These are phyloP conservation scores for Darevskia mixta DNA, from an alignment of 2,797 vertebrate genomes.

Conservation along the genomic window DNA sequence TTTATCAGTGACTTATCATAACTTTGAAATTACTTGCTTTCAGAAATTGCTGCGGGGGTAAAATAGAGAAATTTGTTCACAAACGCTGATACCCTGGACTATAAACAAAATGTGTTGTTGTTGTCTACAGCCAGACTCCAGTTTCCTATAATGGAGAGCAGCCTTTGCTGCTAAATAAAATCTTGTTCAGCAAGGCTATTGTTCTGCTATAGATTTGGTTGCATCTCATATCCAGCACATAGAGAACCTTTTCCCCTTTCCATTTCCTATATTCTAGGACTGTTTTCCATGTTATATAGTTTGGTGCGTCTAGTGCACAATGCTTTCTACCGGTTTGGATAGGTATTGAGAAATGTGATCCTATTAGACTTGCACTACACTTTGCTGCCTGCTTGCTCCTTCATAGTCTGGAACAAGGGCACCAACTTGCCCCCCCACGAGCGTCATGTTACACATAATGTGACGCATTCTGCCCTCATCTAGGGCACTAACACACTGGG, in stretches of 20 bases:
- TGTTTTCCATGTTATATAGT: neutral
- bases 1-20: conserved; percentile 55
- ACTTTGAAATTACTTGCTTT: conserved; percentile 43
- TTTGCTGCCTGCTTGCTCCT: too few species aligned
- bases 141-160: neutral
- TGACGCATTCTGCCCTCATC: too few species aligned
- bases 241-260: neutral
- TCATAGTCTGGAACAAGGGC: too few species aligned
- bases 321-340: too few species aligned
- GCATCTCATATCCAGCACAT: neutral
- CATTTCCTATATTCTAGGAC: neutral
- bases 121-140: neutral
- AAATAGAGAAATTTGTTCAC: conserved; percentile 54
- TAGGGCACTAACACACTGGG: too few species aligned
- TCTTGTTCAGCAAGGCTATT: neutral
- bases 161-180: neutral
- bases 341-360: too few species aligned
- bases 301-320: neutral
- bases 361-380: too few species aligned
- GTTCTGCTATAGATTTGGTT: neutral
- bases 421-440: too few species aligned
- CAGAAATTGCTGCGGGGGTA: conserved; percentile 23
- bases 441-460: too few species aligned
- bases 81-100: conserved; percentile 54
- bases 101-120: conserved; percentile 31